These are phyloP conservation scores for Bhutanitis thaidina DNA, from an alignment of 2,888 invertebrate genomes.

Conservation along the genomic window DNA sequence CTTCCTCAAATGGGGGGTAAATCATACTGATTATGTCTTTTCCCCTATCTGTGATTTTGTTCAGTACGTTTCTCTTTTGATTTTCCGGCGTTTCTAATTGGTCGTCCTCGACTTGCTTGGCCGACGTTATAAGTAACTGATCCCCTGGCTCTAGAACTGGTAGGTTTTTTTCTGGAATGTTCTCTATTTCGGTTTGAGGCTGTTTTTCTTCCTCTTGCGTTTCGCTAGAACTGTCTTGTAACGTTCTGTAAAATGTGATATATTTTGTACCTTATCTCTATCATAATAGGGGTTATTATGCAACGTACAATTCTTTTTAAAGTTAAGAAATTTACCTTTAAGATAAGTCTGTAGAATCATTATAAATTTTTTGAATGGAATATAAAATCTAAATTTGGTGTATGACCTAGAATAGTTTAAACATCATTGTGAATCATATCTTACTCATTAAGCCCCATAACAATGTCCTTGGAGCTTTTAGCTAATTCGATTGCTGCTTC, in stretches of 20 bases:
- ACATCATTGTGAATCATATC: no score
- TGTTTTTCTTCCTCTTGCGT: conserved; percentile 27
- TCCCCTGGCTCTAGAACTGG: conserved; percentile 83
- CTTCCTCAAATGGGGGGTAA: conserved; percentile 67
- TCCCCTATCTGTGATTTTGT: conserved; percentile 66
- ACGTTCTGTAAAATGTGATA: conserved; percentile 7
- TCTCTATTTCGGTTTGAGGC: conserved; percentile 31
- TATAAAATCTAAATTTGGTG: no score
- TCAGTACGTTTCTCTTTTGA: conserved; percentile 60
- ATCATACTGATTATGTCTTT: conserved; percentile 71
- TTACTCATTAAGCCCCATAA: conserved; percentile 60
- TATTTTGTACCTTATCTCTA: background rate
- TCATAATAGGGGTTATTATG: background rate
- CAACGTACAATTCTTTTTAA: no score
- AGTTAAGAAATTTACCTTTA: no score
- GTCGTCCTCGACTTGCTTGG: conserved; percentile 32
- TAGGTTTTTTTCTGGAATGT: conserved; percentile 42
- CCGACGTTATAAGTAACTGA: conserved; percentile 75
- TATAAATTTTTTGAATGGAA: no score
- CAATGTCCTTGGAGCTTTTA: conserved; percentile 55
- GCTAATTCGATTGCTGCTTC: conserved; percentile 58
- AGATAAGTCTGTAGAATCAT: no score
- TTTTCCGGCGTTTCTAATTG: conserved; percentile 48
- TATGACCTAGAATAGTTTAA: no score
- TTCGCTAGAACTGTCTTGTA: conserved; percentile 15